Evolutionary conservation across 2,797 vertebrate species (phyloP).

Genomic region (Dryobates pubescens): DNA sequence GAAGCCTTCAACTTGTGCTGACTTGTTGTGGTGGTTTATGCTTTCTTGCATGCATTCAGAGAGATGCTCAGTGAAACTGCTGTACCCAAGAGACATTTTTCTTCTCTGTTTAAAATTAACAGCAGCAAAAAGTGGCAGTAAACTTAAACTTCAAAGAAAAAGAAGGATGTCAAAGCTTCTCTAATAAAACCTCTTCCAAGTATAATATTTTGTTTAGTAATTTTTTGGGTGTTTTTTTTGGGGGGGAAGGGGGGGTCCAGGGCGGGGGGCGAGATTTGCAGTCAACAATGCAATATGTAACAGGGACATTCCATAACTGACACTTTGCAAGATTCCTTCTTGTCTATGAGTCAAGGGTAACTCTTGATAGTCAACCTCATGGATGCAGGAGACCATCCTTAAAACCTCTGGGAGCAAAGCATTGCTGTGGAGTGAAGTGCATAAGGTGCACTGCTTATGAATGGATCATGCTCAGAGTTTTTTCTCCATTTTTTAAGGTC

Average conservation of each 20-base stretch:
- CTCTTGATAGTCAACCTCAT: not conserved
- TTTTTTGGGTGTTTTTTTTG: not conserved
- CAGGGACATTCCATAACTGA: not conserved
- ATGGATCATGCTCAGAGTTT: not conserved
- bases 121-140: not conserved
- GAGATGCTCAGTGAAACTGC: not conserved
- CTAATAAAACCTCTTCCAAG: not conserved
- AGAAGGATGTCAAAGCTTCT: not conserved
- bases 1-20: not conserved
- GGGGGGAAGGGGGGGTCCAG: too few relatives aligned
- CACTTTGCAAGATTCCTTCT: not conserved
- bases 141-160: not conserved
- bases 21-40: not conserved
- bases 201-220: not conserved
- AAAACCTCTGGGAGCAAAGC: not conserved
- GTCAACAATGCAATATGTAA: not conserved
- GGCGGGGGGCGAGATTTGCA: not conserved
- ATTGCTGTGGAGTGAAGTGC: not conserved
- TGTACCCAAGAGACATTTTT: not conserved
- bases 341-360: not conserved
- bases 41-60: not conserved
- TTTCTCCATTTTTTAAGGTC: not conserved
- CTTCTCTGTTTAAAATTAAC: not conserved
- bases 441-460: not conserved
- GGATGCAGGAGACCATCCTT: not conserved